Base-by-base conservation (phyloP, 2,888 invertebrate species). In the Carpatolechia fugitivella region DNA sequence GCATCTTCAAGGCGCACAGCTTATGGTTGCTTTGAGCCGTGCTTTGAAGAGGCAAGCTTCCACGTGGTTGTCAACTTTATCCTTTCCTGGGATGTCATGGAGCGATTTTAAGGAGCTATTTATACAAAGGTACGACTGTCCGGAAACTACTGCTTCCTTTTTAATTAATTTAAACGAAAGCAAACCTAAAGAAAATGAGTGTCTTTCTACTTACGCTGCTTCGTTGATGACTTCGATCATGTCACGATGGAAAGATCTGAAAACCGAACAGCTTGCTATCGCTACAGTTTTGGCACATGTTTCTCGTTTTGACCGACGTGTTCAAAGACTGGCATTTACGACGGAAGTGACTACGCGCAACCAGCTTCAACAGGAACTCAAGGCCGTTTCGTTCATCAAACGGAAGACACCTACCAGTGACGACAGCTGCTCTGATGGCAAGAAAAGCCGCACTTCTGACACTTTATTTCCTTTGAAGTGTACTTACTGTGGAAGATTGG, bases 51-150 rank as follows among this genome's bases (percentile, higher is more conserved):
- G 52, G 8, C 11, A 30, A 47, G 56, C 56, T 18, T 55, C 55
- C 6, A 24, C 46, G 1, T 55, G 55, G 55, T 51, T 55, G 1
- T 40, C 55, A 6, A 20, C 46, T 20, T 44, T 51, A 14, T 51
- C 51, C 11, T 55, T 24, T 35, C 55, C 44, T 35, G 55, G 51
- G 4, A 51, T 55, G 55, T 41, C 46, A 7, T 55, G 50, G 51
- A 44, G 24, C 29, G 44, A 55, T n/a, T 50, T 55, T 14, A 55
- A 55, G 51, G 35, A 36, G 44, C 46, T 55, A 1, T 55, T 55
- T 33, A 24, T 35, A 35, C 24, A 20, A 20, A 50, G 50, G 20
- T 41, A 41, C 8, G 41, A 41, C 18, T 8, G 20, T 41, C 7
- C 20, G 1, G 20, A 18, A 2, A 41, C 41, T 41, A 20, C 41